These are phyloP conservation scores for Perca schrenkii DNA, from an alignment of 2,113 vertebrate genomes.

Conservation along the genomic window DNA sequence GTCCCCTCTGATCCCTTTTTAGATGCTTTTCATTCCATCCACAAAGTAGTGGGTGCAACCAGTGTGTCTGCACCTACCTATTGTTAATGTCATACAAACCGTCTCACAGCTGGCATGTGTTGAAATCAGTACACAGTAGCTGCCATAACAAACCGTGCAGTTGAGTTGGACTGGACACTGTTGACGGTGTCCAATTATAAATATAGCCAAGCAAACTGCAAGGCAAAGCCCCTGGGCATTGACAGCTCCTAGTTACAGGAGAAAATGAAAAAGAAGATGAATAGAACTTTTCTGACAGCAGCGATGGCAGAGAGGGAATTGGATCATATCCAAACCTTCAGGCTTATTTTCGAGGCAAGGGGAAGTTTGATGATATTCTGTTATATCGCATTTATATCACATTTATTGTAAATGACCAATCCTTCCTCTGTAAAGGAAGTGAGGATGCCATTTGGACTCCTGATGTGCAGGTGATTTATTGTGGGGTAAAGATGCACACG, in stretches of 20 bases:
- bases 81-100: constrained; percentile 63
- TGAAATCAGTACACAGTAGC: constrained; percentile 70
- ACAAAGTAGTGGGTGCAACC: constrained; percentile 38
- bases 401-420: constrained; percentile 68
- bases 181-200: constrained; percentile 82
- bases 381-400: constrained; percentile 70
- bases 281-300: constrained; percentile 72
- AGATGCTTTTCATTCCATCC: constrained; percentile 64
- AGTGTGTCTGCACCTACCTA: constrained; percentile 52
- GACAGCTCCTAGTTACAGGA: constrained; percentile 74
- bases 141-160: constrained; percentile 68
- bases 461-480: constrained; percentile 47
- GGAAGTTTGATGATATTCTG: constrained; percentile 73
- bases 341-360: constrained; percentile 58
- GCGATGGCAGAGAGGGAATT: constrained; percentile 67
- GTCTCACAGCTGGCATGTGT: constrained; percentile 69
- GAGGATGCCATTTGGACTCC: constrained; percentile 17
- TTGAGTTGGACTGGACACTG: constrained; percentile 68
- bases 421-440: constrained; percentile 37
- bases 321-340: constrained; percentile 72
- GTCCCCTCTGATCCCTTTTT: constrained; percentile 50
- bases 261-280: constrained; percentile 80
- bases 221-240: constrained; percentile 67
- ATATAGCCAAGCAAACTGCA: constrained; percentile 69
- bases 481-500: neutral